A percentile compares a stretch with the other conserved stretches of the same genome.
Evolutionary conservation across 1,140 invertebrate species (phyloP).

Genomic region (Psilanteris sp.): DNA sequence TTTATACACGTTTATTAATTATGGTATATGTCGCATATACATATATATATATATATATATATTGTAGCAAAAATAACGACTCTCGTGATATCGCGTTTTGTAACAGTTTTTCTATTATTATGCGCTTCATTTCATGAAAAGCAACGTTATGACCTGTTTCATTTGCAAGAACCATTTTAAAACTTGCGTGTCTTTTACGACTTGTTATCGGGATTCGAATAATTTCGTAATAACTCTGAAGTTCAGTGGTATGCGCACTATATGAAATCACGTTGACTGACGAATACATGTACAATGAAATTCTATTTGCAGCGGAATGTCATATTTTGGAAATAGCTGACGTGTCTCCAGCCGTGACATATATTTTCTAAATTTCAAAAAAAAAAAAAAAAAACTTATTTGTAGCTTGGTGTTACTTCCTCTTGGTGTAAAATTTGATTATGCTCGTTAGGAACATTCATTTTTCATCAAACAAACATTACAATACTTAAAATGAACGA

Average conservation of each 20-base stretch:
- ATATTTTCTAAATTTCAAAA: too few relatives aligned
- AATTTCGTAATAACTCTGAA: slow-evolving; percentile 41
- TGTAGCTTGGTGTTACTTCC: slow-evolving; percentile 28
- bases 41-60: too few relatives aligned
- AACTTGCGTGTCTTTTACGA: slow-evolving; percentile 2
- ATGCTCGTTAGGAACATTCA: slow-evolving; percentile 21
- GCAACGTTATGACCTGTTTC: too few relatives aligned
- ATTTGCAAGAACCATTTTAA: too few relatives aligned
- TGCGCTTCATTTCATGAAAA: too few relatives aligned
- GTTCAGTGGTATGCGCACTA: slow-evolving; percentile 11
- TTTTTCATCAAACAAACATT: slow-evolving; percentile 22
- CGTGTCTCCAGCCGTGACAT: slow-evolving; percentile 11
- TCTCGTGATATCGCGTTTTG: too few relatives aligned
- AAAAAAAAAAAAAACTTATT: too few relatives aligned
- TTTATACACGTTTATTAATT: too few relatives aligned
- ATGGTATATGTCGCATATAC: too few relatives aligned
- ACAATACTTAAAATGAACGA: not conserved
- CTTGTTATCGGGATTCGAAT: slow-evolving; percentile 35
- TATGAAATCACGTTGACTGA: slow-evolving; percentile 28
- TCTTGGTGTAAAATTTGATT: not conserved
- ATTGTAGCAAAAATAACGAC: too few relatives aligned
- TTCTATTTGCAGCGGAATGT: slow-evolving; percentile 29
- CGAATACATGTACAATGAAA: slow-evolving; percentile 21
- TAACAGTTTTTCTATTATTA: too few relatives aligned
- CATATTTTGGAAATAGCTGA: slow-evolving; percentile 51